Conservation (phyloP, 2,113 vertebrate genomes). For the Myotis davidii region DNA sequence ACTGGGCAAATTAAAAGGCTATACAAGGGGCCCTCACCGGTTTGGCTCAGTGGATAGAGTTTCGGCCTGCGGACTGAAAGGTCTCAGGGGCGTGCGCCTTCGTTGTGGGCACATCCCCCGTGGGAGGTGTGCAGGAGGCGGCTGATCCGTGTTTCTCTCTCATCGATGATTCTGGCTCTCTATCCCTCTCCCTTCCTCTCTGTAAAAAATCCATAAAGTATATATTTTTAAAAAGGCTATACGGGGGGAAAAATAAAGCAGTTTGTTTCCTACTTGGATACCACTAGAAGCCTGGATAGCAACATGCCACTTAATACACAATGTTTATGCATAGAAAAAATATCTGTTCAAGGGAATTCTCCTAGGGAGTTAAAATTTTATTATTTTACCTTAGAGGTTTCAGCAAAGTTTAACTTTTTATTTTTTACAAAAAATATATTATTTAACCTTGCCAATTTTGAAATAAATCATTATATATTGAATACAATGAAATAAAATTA, state of each 20-base stretch:
- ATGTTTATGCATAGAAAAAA: not conserved
- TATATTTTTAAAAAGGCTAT: not conserved
- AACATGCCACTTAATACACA: not conserved
- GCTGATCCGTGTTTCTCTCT: too few species aligned
- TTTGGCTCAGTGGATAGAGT: too few species aligned
- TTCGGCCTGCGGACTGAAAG: too few species aligned
- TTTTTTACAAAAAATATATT: not conserved
- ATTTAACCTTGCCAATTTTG: not conserved
- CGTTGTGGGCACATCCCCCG: too few species aligned
- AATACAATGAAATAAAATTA: not conserved
- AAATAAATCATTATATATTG: not conserved
- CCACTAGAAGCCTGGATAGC: not conserved
- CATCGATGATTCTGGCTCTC: too few species aligned
- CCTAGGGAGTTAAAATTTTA: not conserved
- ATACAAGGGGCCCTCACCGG: not conserved
- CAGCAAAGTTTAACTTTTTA: not conserved
- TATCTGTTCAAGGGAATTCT: not conserved
- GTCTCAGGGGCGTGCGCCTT: too few species aligned
- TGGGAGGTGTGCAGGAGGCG: too few species aligned
- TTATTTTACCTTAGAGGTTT: not conserved
- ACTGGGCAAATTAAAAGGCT: not conserved
- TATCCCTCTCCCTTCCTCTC: too few species aligned
- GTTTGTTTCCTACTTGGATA: not conserved
- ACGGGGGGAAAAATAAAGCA: not conserved
- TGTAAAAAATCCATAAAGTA: too few species aligned